Evolutionary conservation across 2,797 vertebrate species (phyloP).

Genomic region (Centropyge bicolor): DNA sequence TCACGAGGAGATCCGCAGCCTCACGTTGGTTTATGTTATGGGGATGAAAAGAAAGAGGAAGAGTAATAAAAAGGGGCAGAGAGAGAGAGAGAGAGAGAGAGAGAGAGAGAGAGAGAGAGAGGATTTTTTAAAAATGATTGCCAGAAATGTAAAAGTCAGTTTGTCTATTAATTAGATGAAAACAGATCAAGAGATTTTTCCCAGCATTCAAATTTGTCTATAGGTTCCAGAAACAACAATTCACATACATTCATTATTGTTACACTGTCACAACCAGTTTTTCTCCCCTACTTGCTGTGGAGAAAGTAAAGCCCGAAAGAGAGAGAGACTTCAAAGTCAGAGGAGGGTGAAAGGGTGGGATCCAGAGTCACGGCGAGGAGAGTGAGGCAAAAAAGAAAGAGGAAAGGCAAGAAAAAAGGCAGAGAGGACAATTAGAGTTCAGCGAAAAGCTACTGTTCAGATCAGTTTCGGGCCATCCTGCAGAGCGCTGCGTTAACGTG

Average conservation of each 20-base stretch:
- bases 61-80: slow-evolving; percentile 9
- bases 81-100: neutral
- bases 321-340: neutral
- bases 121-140: neutral
- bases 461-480: slow-evolving; percentile 62
- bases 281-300: neutral
- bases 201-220: neutral
- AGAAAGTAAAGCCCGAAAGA: neutral
- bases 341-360: neutral
- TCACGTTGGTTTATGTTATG: slow-evolving; percentile 18
- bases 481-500: slow-evolving; percentile 43
- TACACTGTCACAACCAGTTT: neutral
- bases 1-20: slow-evolving; percentile 38
- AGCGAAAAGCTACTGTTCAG: slow-evolving; percentile 27
- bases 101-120: neutral
- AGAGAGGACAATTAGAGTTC: slow-evolving; percentile 30
- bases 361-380: neutral
- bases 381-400: slow-evolving; percentile 9
- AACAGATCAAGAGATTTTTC: neutral
- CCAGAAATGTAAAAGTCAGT: neutral
- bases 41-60: slow-evolving; percentile 18
- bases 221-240: neutral
- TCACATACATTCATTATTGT: neutral
- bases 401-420: neutral
- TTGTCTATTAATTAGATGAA: no score